Percentiles rank a stretch among this genome's conserved stretches.
These are phyloP conservation scores for Mesocentrotus franciscanus DNA, from an alignment of 53 echinoderm and acorn worm species.

Conservation along the genomic window DNA sequence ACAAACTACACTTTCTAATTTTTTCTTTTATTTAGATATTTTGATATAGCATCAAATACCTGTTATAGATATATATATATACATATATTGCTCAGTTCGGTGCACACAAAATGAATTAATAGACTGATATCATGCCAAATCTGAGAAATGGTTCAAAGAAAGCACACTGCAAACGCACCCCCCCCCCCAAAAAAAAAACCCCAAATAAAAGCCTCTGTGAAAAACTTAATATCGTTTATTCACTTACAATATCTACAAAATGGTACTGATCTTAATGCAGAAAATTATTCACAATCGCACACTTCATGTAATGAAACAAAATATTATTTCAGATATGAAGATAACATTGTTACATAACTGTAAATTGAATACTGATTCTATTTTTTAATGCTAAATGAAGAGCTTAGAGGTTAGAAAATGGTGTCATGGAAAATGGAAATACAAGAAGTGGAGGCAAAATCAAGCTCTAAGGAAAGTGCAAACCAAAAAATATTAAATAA, in stretches of 20 bases:
- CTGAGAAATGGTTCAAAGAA: neutral
- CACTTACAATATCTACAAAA: neutral
- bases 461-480: too few relatives aligned
- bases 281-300: neutral
- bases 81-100: neutral
- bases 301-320: too few relatives aligned
- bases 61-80: too few relatives aligned
- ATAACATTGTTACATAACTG: neutral
- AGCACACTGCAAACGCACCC: neutral
- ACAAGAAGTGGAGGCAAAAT: too few relatives aligned
- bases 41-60: too few relatives aligned
- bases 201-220: too few relatives aligned
- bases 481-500: too few relatives aligned
- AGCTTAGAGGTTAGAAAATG: too few relatives aligned
- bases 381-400: neutral
- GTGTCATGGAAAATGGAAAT: too few relatives aligned
- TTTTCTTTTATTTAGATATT: too few relatives aligned
- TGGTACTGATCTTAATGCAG: neutral
- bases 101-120: neutral
- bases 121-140: neutral
- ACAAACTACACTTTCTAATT: too few relatives aligned
- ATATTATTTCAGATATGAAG: too few relatives aligned
- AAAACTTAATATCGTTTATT: neutral
- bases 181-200: neutral
- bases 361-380: neutral